These are phyloP conservation scores for Tragelaphus strepsiceros DNA, from an alignment of 2,113 vertebrate species.

Conservation along the genomic window DNA sequence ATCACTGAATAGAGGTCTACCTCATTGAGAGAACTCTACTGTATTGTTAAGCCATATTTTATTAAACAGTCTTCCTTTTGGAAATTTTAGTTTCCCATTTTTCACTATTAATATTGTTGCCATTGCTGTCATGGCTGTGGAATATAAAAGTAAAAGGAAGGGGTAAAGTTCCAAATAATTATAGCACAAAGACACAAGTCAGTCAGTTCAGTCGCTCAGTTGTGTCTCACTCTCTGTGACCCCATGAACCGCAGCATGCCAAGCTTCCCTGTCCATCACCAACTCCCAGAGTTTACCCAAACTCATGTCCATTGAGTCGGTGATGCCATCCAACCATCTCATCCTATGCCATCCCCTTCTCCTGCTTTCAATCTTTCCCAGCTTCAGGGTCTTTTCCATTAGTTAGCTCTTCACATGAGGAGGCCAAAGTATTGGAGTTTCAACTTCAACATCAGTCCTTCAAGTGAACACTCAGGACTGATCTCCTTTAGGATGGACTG, in stretches of 20 bases:
- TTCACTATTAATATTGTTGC: neutral
- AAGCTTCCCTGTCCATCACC: neutral
- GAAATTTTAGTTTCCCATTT: conserved; percentile 1
- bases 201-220: neutral
- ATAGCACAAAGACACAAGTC: neutral
- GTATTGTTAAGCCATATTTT: neutral
- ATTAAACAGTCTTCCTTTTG: neutral
- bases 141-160: neutral
- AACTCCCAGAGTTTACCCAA: neutral
- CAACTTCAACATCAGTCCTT: neutral
- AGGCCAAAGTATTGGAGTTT: neutral
- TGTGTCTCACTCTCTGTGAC: neutral
- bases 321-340: neutral
- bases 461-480: neutral
- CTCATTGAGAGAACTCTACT: neutral
- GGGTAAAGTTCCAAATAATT: neutral
- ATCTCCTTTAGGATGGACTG: neutral
- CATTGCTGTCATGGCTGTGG: neutral
- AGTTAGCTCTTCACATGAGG: accelerated
- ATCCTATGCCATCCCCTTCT: neutral
- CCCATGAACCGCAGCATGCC: accelerated
- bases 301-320: neutral
- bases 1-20: neutral
- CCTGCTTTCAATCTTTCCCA: neutral
- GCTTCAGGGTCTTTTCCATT: neutral